These are phyloP conservation scores for Corythornis vintsioides DNA, from an alignment of 2,113 vertebrate species.

Conservation along the genomic window DNA sequence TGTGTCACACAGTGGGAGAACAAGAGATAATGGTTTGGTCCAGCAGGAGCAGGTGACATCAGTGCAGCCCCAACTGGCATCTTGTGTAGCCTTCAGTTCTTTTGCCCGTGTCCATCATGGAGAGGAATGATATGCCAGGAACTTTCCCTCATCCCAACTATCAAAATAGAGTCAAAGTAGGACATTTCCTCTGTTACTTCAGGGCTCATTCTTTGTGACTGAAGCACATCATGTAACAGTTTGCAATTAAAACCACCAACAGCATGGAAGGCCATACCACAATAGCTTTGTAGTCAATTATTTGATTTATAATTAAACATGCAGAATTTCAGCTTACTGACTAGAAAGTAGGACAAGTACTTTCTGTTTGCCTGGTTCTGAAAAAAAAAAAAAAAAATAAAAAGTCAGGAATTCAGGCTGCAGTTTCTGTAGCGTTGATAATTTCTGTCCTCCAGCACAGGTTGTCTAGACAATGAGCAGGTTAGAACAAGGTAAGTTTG, in stretches of 20 bases:
- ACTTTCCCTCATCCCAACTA: not conserved
- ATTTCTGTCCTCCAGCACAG: slow-evolving; percentile 17
- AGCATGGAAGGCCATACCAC: slow-evolving; percentile 36
- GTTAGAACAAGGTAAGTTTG: slow-evolving; percentile 61
- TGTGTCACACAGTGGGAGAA: not conserved
- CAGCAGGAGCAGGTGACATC: not conserved
- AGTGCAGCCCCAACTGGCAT: not conserved
- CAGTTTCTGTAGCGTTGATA: not conserved
- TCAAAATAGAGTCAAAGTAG: slow-evolving; percentile 45
- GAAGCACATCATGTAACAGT: slow-evolving; percentile 37
- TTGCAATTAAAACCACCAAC: slow-evolving; percentile 50
- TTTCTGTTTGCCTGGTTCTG: slow-evolving; percentile 26
- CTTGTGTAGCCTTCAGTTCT: not conserved
- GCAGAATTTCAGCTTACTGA: slow-evolving; percentile 56
- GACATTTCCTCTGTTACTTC: slow-evolving; percentile 14
- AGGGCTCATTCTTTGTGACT: slow-evolving; percentile 30
- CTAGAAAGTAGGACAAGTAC: slow-evolving; percentile 59
- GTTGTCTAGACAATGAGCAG: slow-evolving; percentile 50
- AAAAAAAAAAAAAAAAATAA: slow-evolving; percentile 3
- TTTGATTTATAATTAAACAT: slow-evolving; percentile 71
- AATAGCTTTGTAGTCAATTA: slow-evolving; percentile 65
- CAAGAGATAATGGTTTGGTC: not conserved
- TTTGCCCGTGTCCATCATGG: not conserved
- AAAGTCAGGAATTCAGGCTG: slow-evolving; percentile 34
- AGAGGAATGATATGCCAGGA: not conserved